Percentiles rank a stretch among this genome's conserved stretches.
Conservation (phyloP, 2,888 invertebrate genomes). For the Drosophila glabriapex region DNA sequence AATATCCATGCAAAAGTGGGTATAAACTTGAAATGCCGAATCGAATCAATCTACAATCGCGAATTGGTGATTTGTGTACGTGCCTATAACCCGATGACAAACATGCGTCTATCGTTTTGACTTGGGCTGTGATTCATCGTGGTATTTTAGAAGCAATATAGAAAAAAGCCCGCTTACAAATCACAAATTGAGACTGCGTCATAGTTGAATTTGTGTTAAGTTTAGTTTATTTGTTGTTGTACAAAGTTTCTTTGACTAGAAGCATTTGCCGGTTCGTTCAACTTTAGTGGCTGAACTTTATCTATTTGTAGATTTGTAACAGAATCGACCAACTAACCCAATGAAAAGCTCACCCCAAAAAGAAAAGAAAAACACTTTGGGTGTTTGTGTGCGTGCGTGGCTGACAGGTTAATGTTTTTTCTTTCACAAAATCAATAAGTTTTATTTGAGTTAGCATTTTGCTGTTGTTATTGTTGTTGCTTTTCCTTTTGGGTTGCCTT, state of each 20-base stretch:
- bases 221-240: neutral
- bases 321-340: constrained; percentile 54
- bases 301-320: constrained; percentile 33
- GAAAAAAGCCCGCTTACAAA: constrained; percentile 36
- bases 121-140: constrained; percentile 64
- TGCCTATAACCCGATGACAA: constrained; percentile 47
- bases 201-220: neutral
- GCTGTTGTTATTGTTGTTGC: constrained; percentile 9
- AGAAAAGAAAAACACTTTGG: neutral
- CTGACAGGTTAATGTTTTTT: constrained; percentile 47
- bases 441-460: constrained; percentile 34
- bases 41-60: constrained; percentile 64
- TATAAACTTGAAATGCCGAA: constrained; percentile 20
- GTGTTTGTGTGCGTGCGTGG: constrained; percentile 12
- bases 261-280: constrained; percentile 43
- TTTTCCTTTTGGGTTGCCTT: constrained; percentile 10
- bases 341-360: constrained; percentile 34
- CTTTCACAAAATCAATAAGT: constrained; percentile 56
- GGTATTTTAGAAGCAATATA: neutral
- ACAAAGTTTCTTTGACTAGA: constrained; percentile 5
- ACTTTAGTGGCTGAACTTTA: constrained; percentile 35
- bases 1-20: neutral
- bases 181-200: constrained; percentile 11
- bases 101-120: constrained; percentile 38
- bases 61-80: constrained; percentile 52